Base-by-base conservation (phyloP, 2,113 vertebrate genomes). In the Mesocricetus auratus region DNA sequence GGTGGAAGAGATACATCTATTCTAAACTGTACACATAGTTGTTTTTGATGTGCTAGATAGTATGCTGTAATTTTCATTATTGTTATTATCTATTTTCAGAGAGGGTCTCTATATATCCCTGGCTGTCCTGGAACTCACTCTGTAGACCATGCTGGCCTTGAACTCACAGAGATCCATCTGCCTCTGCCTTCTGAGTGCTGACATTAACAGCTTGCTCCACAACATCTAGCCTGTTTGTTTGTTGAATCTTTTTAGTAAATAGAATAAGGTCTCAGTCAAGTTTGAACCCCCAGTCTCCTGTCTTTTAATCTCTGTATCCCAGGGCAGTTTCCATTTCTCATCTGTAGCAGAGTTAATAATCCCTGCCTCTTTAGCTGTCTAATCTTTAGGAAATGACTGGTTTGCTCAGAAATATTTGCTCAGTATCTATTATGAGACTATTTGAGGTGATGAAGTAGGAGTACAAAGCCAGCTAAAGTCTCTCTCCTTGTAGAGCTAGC, bases 351-450 rank as follows among this genome's bases (percentile, higher is more conserved):
- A 94, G 81, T 45, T 83, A 68, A 39, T 75, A 62, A 81, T 50
- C 82, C 29, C 7, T 56, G 17, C n/a, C 31, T 68, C 7, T 9
- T 64, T 94, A 53, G 50, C 58, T 47, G 47, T 39, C 39, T 89
- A n/a, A 31, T 87, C 77, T 89, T 94, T 93, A 94, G 83, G 56
- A 91, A 91, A 66, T 94, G 50, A 89, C 92, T 92, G 50, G 85
- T 36, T 95, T 9, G 71, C 17, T 90, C 39, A 75, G 21, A 71
- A 58, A 21, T 96, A 86, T 91, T 66, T 90, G 75, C n/a, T 74
- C 16, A 92, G 56, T 13, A 0, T 86, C 33, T 97, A 0, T 94
- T 88, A 69, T 56, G 86, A 86, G 39, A 53, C 71, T 92, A 0
- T 94, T 93, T 95, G 45, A 68, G 86, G 56, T 86, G 31, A 47